These are phyloP conservation scores for Pollimyrus isidori DNA, from an alignment of 2,113 vertebrate species.

Conservation along the genomic window DNA sequence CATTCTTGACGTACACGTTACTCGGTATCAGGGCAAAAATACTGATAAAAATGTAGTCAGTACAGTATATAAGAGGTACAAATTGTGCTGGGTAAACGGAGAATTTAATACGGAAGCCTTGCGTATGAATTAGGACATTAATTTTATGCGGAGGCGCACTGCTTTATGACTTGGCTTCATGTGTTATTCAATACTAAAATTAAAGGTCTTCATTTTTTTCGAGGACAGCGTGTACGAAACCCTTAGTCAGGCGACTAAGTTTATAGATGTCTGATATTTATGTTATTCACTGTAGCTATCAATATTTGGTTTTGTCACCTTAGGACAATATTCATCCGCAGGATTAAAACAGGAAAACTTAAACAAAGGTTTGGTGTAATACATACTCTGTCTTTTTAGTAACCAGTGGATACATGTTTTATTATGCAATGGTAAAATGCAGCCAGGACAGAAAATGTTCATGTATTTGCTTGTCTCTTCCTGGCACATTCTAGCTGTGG, in stretches of 20 bases:
- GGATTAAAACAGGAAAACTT: neutral
- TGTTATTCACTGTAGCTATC: neutral
- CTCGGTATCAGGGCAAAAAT: neutral
- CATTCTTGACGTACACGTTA: neutral
- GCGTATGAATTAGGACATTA: neutral
- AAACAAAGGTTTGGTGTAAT: neutral
- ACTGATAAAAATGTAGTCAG: neutral
- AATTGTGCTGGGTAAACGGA: neutral
- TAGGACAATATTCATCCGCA: neutral
- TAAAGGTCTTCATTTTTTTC: conserved; percentile 4
- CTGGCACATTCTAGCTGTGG: conserved; percentile 3
- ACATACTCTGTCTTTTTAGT: neutral
- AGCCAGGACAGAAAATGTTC: neutral
- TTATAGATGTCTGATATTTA: neutral
- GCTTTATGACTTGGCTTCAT: neutral
- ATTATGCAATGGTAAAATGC: neutral
- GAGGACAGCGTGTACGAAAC: neutral
- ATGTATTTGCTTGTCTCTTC: neutral
- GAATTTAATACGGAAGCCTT: neutral
- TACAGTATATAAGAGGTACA: neutral
- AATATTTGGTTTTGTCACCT: neutral
- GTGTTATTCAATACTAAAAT: neutral
- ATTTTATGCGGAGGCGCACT: neutral
- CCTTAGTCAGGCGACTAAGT: neutral
- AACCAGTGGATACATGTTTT: neutral